Evolutionary conservation across 2,113 vertebrate species (phyloP), one percentile per base, ranked within the genome.

Genomic region (Ellobius talpinus): DNA sequence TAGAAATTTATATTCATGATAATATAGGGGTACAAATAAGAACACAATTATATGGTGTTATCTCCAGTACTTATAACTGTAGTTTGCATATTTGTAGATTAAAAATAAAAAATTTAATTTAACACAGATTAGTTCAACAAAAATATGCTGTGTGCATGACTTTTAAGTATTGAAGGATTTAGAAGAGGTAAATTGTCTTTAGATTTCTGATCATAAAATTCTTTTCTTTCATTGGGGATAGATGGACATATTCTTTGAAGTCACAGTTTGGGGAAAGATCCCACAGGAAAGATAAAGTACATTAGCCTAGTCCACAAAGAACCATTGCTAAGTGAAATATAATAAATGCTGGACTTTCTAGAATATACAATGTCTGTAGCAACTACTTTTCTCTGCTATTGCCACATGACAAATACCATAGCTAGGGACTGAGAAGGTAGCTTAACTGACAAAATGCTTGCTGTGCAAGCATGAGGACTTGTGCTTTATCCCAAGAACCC

Each of bases 1-100:
- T 77, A 89, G 79, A 74, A 92, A 81, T 79, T 36, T 26, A 78
- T 82, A 74, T 24, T 50, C 76, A 11, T 42, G 42, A 63, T 63
- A 90, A 93, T 77, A 63, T 58, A 82, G 72, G 78, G 17, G 6
- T 85, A 85, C 7, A 26, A 88, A 65, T 78, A 10, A 89, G 73
- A 61, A 58, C 65, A 52, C 47, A 50, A 73, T 84, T 90, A 79
- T 73, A 91, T 45, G 21, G 2, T 91, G 0, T 39, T 61, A n/a
- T 70, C 72, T 42, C 23, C 19, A 65, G 33, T 33, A n/a, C 21
- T 61, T 93, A 1, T 23, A 63, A 42, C 7, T 77, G 24, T 81
- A 16, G 16, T 31, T 19, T 86, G 26, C 39, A 61, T 93, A 74
- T 96, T 65, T 95, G 26, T 87, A 89, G 39, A 97, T 74, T 89